Conservation (phyloP, 2,797 vertebrate genomes). For the Channa striata region DNA sequence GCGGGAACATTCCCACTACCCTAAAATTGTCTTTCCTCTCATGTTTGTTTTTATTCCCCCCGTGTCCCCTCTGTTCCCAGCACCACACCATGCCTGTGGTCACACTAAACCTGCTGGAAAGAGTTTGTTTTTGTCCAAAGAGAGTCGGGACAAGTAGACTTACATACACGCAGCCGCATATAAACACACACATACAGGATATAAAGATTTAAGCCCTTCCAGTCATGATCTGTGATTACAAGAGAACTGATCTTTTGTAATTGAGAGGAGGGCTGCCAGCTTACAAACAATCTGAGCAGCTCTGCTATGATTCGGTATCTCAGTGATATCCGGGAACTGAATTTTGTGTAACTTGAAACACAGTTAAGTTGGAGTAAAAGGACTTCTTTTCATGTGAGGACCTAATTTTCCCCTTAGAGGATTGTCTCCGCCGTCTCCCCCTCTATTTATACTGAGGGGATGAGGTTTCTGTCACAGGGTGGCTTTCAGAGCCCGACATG, state of each 20-base stretch:
- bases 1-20: constrained; percentile 51
- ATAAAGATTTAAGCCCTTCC: constrained; percentile 55
- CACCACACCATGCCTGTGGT: constrained; percentile 46
- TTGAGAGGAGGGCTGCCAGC: constrained; percentile 57
- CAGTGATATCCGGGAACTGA: constrained; percentile 55
- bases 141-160: constrained; percentile 36
- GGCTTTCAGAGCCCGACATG: constrained; percentile 51
- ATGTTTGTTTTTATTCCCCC: constrained; percentile 64
- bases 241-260: constrained; percentile 73
- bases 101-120: constrained; percentile 52
- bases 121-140: constrained; percentile 43
- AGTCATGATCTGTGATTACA: constrained; percentile 68
- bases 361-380: constrained; percentile 37
- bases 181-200: constrained; percentile 6
- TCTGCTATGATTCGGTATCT: constrained; percentile 65
- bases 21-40: constrained; percentile 53
- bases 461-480: constrained; percentile 65
- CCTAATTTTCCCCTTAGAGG: constrained; percentile 22
- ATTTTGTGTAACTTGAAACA: constrained; percentile 35
- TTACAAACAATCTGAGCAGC: constrained; percentile 56
- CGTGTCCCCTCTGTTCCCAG: constrained; percentile 37
- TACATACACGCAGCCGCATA: constrained; percentile 4
- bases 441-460: constrained; percentile 65
- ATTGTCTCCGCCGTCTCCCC: constrained; percentile 55
- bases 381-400: constrained; percentile 52